phyloP scores from a whole-genome alignment of 2,113 vertebrate species.

The Eurypyga helias region DNA sequence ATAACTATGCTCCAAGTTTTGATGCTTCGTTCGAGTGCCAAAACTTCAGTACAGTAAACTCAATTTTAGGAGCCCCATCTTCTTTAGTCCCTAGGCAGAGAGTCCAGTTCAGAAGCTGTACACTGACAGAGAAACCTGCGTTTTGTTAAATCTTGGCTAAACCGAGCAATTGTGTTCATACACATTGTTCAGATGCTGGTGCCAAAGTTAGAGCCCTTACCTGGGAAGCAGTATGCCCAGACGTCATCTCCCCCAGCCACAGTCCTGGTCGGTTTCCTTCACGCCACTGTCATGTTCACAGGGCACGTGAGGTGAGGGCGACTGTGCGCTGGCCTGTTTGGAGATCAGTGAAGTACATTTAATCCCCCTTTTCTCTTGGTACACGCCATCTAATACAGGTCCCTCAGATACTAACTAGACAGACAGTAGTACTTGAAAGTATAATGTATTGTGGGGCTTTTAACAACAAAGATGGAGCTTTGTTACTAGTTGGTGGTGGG shows the following conservation, averaged over 20 bases:
- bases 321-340: rapidly evolving
- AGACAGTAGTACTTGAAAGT: background rate
- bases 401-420: background rate
- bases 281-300: rapidly evolving
- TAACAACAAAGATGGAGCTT: background rate
- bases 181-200: background rate
- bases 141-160: background rate
- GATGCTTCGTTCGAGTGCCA: background rate
- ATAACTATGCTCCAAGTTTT: background rate
- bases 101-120: background rate
- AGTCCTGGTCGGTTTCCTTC: background rate
- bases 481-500: no score
- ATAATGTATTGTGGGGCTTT: background rate
- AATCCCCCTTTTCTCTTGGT: background rate
- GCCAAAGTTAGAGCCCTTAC: background rate
- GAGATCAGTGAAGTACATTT: background rate
- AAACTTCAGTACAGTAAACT: background rate
- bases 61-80: background rate
- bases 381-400: background rate
- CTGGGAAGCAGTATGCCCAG: background rate
- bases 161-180: rapidly evolving
- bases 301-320: background rate
- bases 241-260: background rate
- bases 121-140: background rate
- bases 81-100: background rate